Base-by-base conservation (phyloP, 2,888 invertebrate genomes). In the Anagyrus pseudococci region DNA sequence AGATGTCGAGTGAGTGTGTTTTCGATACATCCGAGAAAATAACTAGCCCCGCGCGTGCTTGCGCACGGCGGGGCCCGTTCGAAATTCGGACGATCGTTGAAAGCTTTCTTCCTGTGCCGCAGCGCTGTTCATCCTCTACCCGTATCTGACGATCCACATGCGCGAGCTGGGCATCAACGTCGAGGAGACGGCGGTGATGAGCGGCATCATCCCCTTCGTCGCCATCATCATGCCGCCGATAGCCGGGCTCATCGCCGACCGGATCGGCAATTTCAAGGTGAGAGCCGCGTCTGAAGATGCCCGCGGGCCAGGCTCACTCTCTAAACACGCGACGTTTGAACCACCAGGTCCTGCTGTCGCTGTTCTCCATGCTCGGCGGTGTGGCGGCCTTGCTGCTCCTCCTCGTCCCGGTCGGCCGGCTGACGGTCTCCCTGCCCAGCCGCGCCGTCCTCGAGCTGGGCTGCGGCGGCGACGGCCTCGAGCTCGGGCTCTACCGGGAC, bases 131-230 rank as follows among this genome's bases (percentile, higher is more conserved):
- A 91, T 91, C 52, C 81, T 92, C 66, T 91, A 91, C 78, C 92
- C 91, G 4, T 92, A 91, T 82, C 81, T 92, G 77, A 91, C 91
- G 52, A 89, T 92, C 70, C 92, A 92, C 77, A 90, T 91, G 89
- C 84, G 90, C 61, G 89, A 90, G 76, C 80, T 92, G 71, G 92
- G 92, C 52, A 89, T 92, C 77, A 89, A 87, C 74, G 89, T 90
- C 58, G 89, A 90, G 81, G 91, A 92, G 82, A 89, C 91, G 4
- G 91, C 91, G 46, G 89, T 91, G 72, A 91, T 91, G 89, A 90
- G 90, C 1, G 89, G 91, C 1, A 86, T 91, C 33, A 90, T 88
- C 52, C 91, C 92, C 0, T 85, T 90, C 62, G 85, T 91, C 20
- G 88, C 89, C 66, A 90, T 92, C 70, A 83, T 92, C 65, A 90